Evolutionary conservation across 2,888 invertebrate species (phyloP), one percentile per base, ranked within the genome.

Genomic region (Rhogogaster chlorosoma): DNA sequence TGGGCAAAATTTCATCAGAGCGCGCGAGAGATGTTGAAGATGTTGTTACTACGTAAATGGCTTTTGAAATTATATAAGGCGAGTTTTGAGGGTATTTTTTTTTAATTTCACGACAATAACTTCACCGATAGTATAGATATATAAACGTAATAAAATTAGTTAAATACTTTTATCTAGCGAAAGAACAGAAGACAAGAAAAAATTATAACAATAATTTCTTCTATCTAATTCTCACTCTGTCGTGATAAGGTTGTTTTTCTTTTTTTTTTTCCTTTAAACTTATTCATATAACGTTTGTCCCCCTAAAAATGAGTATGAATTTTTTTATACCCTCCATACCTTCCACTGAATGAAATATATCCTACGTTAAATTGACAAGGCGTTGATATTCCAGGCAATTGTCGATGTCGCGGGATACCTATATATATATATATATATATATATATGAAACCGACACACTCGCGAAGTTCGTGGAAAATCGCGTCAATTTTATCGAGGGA

Each of bases 401-500:
- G 77, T 49, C 77, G 77, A 77, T 77, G n/a, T 49, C 29, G 26
- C 77, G 80, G 80, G 36, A 7, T 32, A n/a, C n/a, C n/a, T n/a
- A n/a, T n/a, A 18, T 77, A 53, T 12, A 12, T 57, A 38, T 0
- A 9, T 38, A 38, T 38, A 38, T 6, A 9, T 38, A 38, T 38
- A 38, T 38, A 49, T 49, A 49, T 53, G 53, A 6, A n/a, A 80
- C 36, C 61, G 80, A 80, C 36, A 80, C 36, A 38, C 57, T 57
- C 22, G 61, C 7, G 36, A 80, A n/a, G 80, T 38, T 61, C 61
- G 80, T 80, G 4, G 80, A 61, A 61, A 80, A 80, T 80, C 80
- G 57, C 57, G 38, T 80, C 61, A 61, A 80, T 80, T 80, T 80
- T 61, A 80, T 80, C 80, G 80, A 38, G 77, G 32, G 80, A 61